phyloP scores from a whole-genome alignment of 2,888 invertebrate genomes.

The Lobophora halterata region DNA sequence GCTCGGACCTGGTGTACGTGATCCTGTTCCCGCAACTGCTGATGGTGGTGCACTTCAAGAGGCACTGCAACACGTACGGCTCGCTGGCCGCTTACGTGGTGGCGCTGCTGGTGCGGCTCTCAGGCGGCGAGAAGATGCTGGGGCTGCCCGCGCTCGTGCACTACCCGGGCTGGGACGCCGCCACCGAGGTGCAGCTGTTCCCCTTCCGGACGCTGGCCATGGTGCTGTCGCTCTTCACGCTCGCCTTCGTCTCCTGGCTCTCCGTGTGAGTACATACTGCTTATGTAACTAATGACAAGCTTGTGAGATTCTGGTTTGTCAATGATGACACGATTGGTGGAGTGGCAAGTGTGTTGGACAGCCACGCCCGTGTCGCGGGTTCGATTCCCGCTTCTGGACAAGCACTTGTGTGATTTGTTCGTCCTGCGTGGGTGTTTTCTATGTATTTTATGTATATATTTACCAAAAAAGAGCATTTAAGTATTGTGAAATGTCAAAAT shows the following conservation, averaged over 20 bases:
- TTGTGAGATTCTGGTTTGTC: no score
- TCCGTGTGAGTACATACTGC: slow-evolving; percentile 81
- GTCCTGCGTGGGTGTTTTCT: no score
- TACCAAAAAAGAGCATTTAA: no score
- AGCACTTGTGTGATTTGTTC: no score
- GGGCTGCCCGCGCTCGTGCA: slow-evolving; percentile 91
- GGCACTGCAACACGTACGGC: slow-evolving; percentile 98
- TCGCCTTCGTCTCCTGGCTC: slow-evolving; percentile 90
- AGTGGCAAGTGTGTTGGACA: no score
- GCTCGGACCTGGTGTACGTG: slow-evolving; percentile 99
- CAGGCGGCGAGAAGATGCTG: slow-evolving; percentile 92
- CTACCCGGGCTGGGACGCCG: slow-evolving; percentile 92
- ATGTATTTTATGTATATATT: no score
- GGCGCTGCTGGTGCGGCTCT: slow-evolving; percentile 89
- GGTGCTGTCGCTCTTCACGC: slow-evolving; percentile 90
- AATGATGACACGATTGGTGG: no score
- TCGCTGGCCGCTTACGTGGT: slow-evolving; percentile 94
- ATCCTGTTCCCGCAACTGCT: slow-evolving; percentile 98
- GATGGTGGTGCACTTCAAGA: slow-evolving; percentile 98
- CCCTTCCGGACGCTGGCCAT: slow-evolving; percentile 98
- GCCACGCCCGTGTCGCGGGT: no score
- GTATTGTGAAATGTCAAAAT: no score
- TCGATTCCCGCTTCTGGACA: no score
- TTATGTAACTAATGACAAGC: no score
- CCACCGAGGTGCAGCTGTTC: slow-evolving; percentile 92